phyloP scores from a whole-genome alignment of 2,797 vertebrate species.

The Macropus fuliginosus region DNA sequence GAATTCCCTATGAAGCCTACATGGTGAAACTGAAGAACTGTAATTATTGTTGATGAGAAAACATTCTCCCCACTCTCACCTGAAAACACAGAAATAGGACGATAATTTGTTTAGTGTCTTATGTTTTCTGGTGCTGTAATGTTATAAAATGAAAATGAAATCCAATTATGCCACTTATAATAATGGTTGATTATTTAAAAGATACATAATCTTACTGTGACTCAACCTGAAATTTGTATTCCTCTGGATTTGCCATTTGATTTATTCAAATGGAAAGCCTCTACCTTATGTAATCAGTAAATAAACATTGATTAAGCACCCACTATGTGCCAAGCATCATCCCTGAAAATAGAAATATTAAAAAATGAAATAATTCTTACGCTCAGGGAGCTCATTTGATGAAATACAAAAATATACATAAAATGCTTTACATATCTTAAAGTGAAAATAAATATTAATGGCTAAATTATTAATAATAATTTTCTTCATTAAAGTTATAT shows the following conservation, averaged over 20 bases:
- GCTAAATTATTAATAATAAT: neutral
- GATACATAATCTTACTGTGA: slow-evolving; percentile 32
- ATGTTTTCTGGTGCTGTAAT: slow-evolving; percentile 47
- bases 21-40: slow-evolving; percentile 47
- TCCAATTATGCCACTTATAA: slow-evolving; percentile 54
- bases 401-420: neutral
- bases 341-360: neutral
- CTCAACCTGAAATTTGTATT: slow-evolving; percentile 53
- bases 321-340: neutral
- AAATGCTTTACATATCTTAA: neutral
- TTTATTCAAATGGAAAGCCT: slow-evolving; percentile 59
- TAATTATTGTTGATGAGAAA: slow-evolving; percentile 51
- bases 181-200: slow-evolving; percentile 58
- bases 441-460: neutral
- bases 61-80: neutral
- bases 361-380: neutral
- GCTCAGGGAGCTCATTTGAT: neutral
- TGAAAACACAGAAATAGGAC: slow-evolving; percentile 53
- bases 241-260: slow-evolving; percentile 46
- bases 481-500: slow-evolving; percentile 54
- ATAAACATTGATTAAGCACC: neutral
- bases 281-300: neutral
- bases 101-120: slow-evolving; percentile 58
- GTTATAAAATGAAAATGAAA: slow-evolving; percentile 60
- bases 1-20: neutral